Percentiles rank a stretch among this genome's conserved stretches.
These are phyloP conservation scores for Pseudochromis fuscus DNA, from an alignment of 2,797 vertebrate genomes.

Conservation along the genomic window DNA sequence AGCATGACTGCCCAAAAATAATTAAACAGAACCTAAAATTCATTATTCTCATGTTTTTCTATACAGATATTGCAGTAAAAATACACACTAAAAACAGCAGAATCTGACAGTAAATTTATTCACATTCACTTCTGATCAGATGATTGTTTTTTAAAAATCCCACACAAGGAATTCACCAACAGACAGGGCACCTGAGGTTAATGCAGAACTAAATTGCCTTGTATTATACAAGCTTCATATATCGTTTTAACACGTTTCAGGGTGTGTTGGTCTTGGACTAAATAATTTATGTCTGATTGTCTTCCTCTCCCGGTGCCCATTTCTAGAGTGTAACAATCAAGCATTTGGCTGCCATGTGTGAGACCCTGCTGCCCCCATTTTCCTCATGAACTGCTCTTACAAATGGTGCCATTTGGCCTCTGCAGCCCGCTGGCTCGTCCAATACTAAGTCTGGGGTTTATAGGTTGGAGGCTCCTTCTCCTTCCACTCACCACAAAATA, in stretches of 20 bases:
- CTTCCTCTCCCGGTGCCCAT: slow-evolving; percentile 25
- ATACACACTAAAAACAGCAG: neutral
- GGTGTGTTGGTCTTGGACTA: slow-evolving; percentile 43
- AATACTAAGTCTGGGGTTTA: slow-evolving; percentile 74
- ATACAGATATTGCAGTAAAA: neutral
- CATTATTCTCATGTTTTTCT: neutral
- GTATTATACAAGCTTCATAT: slow-evolving; percentile 3
- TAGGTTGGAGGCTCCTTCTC: slow-evolving; percentile 44
- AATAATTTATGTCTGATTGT: slow-evolving; percentile 28
- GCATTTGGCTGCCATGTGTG: slow-evolving; percentile 36
- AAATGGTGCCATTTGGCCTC: slow-evolving; percentile 72
- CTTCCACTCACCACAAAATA: slow-evolving; percentile 56
- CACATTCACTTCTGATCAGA: too few species aligned
- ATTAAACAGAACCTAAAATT: neutral
- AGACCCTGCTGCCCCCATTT: slow-evolving; percentile 55
- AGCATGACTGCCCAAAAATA: neutral
- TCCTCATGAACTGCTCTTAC: slow-evolving; percentile 36
- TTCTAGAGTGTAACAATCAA: slow-evolving; percentile 50
- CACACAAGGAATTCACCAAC: neutral
- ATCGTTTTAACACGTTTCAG: slow-evolving; percentile 17
- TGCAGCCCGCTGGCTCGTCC: slow-evolving; percentile 48
- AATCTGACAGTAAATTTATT: neutral
- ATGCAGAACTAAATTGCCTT: neutral
- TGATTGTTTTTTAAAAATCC: neutral
- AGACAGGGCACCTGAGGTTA: neutral